Base-by-base conservation (phyloP, 2,797 vertebrate genomes). In the Anguilla marmorata region DNA sequence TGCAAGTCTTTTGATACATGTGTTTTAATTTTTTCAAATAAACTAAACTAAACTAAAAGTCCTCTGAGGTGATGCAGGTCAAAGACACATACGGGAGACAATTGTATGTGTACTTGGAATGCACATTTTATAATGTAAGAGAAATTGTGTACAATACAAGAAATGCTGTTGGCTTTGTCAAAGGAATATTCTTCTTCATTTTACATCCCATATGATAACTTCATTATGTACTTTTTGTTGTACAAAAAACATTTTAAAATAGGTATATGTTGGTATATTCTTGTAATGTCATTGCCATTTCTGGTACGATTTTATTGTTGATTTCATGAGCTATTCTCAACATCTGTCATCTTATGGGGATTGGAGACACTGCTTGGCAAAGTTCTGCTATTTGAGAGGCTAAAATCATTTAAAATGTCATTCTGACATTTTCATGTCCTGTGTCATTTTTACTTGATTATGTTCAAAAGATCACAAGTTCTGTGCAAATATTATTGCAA, bases 311-410 rank as follows among this genome's bases (percentile, higher is more conserved):
- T 58, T 58, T 58, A 58, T 58, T 58, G 56, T 58, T 58, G 56
- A 58, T 66, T 7, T 27, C 63, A 66, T 69, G 63, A 69, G 8
- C 24, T n/a, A 69, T 27, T 6, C 24, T 27, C 5, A 58, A 16
- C 63, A 69, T 69, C 63, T 69, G 63, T 69, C 63, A 27, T 69
- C 63, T 69, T 69, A 69, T 69, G 24, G 63, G 63, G 63, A 69
- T 69, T 69, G 24, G 63, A 69, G 63, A n/a, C n/a, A 11, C 63
- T 69, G 63, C 63, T 69, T n/a, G 63, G 63, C 63, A 69, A 69
- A 69, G n/a, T 9, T 69, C 27, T 69, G n/a, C 63, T 27, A 69
- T 69, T 69, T 69, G 12, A 69, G 63, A n/a, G 63, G 24, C 63
- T 69, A 69, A 69, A 69, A 69, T n/a, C 24, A 69, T 69, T 69